phyloP scores from a whole-genome alignment of 2,888 invertebrate species.

The Stratiomys singularior region DNA sequence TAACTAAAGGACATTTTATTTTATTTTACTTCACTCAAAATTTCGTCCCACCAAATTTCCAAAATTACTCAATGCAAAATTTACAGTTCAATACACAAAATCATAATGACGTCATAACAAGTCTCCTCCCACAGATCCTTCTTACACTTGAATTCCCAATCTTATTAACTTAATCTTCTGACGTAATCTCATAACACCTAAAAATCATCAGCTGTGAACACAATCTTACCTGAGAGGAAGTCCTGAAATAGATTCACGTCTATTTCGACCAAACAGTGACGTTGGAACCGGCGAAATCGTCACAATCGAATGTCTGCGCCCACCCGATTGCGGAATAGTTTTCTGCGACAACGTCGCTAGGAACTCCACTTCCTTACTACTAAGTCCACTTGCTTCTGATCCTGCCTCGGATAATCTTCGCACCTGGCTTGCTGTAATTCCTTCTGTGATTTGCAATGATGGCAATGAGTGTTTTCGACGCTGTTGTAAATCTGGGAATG shows the following conservation, averaged over 20 bases:
- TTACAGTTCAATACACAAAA: too few relatives aligned
- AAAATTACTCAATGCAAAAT: too few relatives aligned
- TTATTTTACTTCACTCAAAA: too few relatives aligned
- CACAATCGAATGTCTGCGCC: conserved; percentile 85
- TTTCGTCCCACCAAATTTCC: too few relatives aligned
- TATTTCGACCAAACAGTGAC: conserved; percentile 80
- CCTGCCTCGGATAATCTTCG: conserved; percentile 83
- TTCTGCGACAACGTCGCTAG: conserved; percentile 84
- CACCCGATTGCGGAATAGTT: conserved; percentile 75
- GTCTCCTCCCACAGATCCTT: too few relatives aligned
- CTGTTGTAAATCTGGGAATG: conserved; percentile 79
- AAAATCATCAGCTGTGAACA: background rate
- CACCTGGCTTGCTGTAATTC: conserved; percentile 88
- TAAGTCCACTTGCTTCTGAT: conserved; percentile 76
- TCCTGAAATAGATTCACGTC: conserved; percentile 84
- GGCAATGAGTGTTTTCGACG: conserved; percentile 85
- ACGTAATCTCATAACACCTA: background rate
- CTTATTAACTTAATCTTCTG: too few relatives aligned
- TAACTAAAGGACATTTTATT: too few relatives aligned
- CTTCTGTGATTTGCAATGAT: conserved; percentile 84
- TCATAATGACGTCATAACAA: too few relatives aligned
- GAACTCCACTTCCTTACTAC: conserved; percentile 84
- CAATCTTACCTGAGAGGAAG: conserved; percentile 69
- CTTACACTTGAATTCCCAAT: too few relatives aligned
- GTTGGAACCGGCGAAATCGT: conserved; percentile 85